Percentiles rank a stretch among this genome's conserved stretches.
phyloP scores from a whole-genome alignment of 2,113 vertebrate species.

The Myiagra hebetior region DNA sequence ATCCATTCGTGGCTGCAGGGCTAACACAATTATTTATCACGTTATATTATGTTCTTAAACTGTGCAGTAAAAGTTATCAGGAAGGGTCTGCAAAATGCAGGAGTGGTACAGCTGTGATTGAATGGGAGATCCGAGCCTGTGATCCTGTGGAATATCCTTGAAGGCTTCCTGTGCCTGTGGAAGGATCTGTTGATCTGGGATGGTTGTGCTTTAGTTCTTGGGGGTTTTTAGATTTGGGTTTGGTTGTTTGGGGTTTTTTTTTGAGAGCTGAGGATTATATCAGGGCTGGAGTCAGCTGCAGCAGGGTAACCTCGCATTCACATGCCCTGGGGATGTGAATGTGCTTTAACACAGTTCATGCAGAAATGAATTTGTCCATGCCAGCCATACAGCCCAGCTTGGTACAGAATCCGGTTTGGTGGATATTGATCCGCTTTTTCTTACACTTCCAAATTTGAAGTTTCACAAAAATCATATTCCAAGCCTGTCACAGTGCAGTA shows the following conservation, averaged over 20 bases:
- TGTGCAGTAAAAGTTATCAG: not conserved
- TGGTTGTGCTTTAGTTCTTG: not conserved
- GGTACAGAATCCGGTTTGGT: not conserved
- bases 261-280: not conserved
- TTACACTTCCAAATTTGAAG: not conserved
- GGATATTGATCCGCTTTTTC: not conserved
- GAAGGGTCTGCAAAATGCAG: not conserved
- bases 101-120: not conserved
- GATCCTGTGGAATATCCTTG: not conserved
- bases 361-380: constrained; percentile 20
- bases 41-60: not conserved
- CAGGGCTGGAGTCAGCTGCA: constrained; percentile 9
- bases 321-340: constrained; percentile 45
- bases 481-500: not conserved
- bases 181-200: not conserved
- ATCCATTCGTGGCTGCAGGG: not conserved
- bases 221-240: not conserved
- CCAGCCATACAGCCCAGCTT: not conserved
- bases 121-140: not conserved
- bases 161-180: not conserved
- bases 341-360: not conserved
- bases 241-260: not conserved
- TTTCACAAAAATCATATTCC: not conserved
- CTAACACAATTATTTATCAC: not conserved
- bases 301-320: not conserved